These are phyloP conservation scores for Pseudomugil gertrudae DNA, from an alignment of 2,797 vertebrate genomes.

Conservation along the genomic window DNA sequence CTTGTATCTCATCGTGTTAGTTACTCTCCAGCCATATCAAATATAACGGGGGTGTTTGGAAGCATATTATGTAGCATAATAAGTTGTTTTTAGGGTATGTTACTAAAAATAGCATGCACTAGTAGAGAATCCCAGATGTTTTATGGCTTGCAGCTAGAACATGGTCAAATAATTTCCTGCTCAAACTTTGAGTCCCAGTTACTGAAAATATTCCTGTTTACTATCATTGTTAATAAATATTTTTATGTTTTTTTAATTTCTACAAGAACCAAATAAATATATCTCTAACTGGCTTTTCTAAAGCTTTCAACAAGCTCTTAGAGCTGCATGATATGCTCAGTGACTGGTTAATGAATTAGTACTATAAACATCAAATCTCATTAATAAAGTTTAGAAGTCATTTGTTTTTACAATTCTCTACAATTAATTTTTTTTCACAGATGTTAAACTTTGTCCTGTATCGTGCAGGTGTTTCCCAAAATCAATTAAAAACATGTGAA, in stretches of 20 bases:
- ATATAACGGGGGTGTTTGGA: not conserved
- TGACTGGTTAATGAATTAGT: not conserved
- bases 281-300: not conserved
- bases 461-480: not conserved
- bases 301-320: not conserved
- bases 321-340: not conserved
- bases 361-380: not conserved
- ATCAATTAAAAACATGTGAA: not conserved
- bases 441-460: conserved; percentile 6
- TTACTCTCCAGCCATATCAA: not conserved
- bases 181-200: not conserved
- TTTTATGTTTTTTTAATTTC: not conserved
- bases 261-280: not conserved
- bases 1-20: not conserved
- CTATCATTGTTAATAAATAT: not conserved
- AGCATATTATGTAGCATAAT: not conserved
- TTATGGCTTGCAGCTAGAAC: not conserved
- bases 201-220: not conserved
- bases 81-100: not conserved
- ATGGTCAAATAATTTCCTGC: not conserved
- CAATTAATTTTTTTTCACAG: not conserved
- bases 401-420: not conserved
- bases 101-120: too few relatives aligned
- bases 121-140: not conserved
- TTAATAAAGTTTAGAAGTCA: not conserved